Conservation (phyloP, 2,888 invertebrate genomes). For the Dioctria rufipes region DNA sequence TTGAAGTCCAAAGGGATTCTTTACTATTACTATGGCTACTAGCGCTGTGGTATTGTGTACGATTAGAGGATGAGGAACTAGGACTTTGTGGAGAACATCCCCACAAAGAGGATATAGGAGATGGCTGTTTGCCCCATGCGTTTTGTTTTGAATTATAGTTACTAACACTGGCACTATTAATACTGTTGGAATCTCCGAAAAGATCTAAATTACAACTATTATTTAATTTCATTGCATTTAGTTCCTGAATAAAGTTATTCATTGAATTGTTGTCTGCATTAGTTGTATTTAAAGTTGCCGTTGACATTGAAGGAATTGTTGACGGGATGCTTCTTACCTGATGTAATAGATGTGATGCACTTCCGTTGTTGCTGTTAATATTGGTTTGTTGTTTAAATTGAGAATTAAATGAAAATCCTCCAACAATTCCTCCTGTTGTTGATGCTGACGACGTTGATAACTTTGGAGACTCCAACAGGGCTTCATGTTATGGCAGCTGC, state of each 20-base stretch:
- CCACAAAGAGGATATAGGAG: slow-evolving; percentile 64
- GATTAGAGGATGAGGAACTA: slow-evolving; percentile 55
- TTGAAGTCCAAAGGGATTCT: slow-evolving; percentile 69
- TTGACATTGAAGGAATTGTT: slow-evolving; percentile 53
- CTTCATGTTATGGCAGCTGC: slow-evolving; percentile 92
- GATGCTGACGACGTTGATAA: slow-evolving; percentile 69
- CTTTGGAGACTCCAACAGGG: slow-evolving; percentile 76
- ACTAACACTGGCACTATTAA: slow-evolving; percentile 53
- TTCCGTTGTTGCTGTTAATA: neutral
- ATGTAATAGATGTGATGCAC: slow-evolving; percentile 3
- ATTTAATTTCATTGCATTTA: slow-evolving; percentile 64
- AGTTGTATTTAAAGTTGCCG: slow-evolving; percentile 39
- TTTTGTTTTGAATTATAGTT: slow-evolving; percentile 57
- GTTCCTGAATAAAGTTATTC: slow-evolving; percentile 64
- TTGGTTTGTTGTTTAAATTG: slow-evolving; percentile 27
- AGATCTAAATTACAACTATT: slow-evolving; percentile 61
- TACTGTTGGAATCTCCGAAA: slow-evolving; percentile 64
- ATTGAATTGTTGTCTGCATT: slow-evolving; percentile 61
- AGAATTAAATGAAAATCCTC: slow-evolving; percentile 58
- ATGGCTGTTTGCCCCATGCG: slow-evolving; percentile 54
- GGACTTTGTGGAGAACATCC: slow-evolving; percentile 63
- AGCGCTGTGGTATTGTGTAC: slow-evolving; percentile 62
- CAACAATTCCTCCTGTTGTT: slow-evolving; percentile 43
- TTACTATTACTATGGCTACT: slow-evolving; percentile 69
- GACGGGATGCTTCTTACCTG: slow-evolving; percentile 54